phyloP scores from a whole-genome alignment of 2,888 invertebrate species.

The Lamellibrachia columna region DNA sequence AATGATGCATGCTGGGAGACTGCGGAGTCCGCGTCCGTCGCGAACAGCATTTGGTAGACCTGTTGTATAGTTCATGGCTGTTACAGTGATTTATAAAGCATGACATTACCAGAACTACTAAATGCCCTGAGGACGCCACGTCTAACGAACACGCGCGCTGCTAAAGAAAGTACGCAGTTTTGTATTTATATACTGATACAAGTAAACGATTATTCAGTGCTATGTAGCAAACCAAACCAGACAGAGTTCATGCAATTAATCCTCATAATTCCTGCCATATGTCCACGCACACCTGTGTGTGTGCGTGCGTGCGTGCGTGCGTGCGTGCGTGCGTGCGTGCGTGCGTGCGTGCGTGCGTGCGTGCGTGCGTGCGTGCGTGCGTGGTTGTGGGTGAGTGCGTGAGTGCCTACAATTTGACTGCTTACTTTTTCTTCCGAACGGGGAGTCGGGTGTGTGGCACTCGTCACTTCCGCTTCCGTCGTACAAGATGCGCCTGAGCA shows the following conservation, averaged over 20 bases:
- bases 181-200: background rate
- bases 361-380: background rate
- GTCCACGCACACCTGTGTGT: background rate
- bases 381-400: background rate
- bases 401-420: background rate
- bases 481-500: constrained; percentile 27
- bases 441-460: constrained; percentile 31
- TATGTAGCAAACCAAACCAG: background rate
- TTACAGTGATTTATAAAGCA: too few relatives aligned
- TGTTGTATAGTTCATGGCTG: too few relatives aligned
- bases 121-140: too few relatives aligned
- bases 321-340: background rate
- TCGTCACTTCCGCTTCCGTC: constrained; percentile 32
- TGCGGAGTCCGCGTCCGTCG: too few relatives aligned
- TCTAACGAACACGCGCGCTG: background rate
- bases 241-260: background rate
- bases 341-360: background rate
- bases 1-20: too few relatives aligned
- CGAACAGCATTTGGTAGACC: too few relatives aligned
- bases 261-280: background rate
- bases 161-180: background rate
- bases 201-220: background rate
- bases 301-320: background rate
- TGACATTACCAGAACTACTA: too few relatives aligned
- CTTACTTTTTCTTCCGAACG: constrained; percentile 18